These are phyloP conservation scores for Philotrypesis tridentata DNA, from an alignment of 1,140 invertebrate species.

Conservation along the genomic window DNA sequence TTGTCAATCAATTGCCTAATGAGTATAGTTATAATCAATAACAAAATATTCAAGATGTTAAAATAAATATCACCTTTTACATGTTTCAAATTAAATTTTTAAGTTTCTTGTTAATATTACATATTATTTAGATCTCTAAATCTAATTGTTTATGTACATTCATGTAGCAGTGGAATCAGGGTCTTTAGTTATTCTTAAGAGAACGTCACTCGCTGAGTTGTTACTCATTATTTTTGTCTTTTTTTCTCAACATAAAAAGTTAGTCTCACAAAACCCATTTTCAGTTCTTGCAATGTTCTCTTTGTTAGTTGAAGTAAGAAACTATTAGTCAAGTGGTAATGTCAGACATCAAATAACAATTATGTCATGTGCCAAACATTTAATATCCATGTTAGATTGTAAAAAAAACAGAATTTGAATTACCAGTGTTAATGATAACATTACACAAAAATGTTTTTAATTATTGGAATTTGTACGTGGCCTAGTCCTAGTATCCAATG, in stretches of 20 bases:
- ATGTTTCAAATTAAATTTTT: background rate
- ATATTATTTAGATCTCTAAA: too few species aligned
- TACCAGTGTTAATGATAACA: conserved; percentile 3
- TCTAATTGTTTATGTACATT: conserved; percentile 29
- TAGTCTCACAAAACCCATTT: background rate
- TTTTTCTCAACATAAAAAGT: background rate
- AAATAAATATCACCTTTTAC: conserved; percentile 20
- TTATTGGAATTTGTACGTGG: background rate
- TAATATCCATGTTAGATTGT: conserved; percentile 22
- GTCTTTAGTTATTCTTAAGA: conserved; percentile 32
- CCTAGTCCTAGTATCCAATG: conserved; percentile 5
- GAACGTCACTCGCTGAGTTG: conserved; percentile 3
- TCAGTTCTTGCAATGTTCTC: conserved; percentile 16
- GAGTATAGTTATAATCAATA: background rate
- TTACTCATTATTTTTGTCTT: background rate
- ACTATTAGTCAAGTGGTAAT: conserved; percentile 39
- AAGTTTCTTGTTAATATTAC: conserved; percentile 14
- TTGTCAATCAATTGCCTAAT: background rate
- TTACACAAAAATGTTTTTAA: conserved; percentile 11
- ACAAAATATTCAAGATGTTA: background rate
- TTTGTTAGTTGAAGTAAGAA: conserved; percentile 7
- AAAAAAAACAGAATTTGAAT: conserved; percentile 11
- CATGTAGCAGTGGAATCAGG: conserved; percentile 17
- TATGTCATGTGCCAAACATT: conserved; percentile 5
- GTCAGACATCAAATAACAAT: conserved; percentile 30